Evolutionary conservation across 2,113 vertebrate genomes (phyloP).

Genomic region (Phaethon lepturus): DNA sequence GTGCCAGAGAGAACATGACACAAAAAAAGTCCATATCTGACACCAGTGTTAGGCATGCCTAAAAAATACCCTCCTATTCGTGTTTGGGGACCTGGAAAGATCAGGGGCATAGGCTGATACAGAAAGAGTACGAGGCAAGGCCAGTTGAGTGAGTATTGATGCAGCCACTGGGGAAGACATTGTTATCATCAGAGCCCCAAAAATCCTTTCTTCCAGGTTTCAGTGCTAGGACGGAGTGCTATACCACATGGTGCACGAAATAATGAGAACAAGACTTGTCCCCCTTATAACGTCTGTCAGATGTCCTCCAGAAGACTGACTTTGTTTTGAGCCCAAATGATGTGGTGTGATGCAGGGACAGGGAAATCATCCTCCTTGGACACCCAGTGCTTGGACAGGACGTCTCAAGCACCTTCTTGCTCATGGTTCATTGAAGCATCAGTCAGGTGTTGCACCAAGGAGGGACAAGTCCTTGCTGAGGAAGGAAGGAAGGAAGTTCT

Average conservation of each 20-base stretch:
- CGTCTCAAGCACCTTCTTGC: neutral
- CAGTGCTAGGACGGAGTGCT: neutral
- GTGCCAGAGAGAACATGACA: neutral
- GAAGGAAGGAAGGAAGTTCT: neutral
- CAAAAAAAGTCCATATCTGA: neutral
- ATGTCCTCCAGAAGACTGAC: neutral
- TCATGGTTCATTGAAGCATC: neutral
- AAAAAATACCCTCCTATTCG: neutral
- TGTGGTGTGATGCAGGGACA: neutral
- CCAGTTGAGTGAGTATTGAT: neutral
- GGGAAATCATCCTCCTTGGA: neutral
- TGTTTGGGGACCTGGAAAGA: neutral
- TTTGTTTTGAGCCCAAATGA: neutral
- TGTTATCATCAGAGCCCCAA: neutral
- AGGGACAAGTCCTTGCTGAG: neutral
- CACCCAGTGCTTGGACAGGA: neutral
- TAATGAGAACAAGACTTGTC: neutral
- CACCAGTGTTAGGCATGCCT: rapidly evolving
- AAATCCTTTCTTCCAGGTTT: neutral
- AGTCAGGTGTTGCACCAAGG: neutral
- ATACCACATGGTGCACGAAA: too few species aligned
- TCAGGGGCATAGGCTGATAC: too few species aligned
- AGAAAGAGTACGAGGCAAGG: neutral
- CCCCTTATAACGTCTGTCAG: neutral
- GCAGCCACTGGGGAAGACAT: neutral